Base-by-base conservation (phyloP, 2,888 invertebrate genomes). In the Druceiella hillmani region DNA sequence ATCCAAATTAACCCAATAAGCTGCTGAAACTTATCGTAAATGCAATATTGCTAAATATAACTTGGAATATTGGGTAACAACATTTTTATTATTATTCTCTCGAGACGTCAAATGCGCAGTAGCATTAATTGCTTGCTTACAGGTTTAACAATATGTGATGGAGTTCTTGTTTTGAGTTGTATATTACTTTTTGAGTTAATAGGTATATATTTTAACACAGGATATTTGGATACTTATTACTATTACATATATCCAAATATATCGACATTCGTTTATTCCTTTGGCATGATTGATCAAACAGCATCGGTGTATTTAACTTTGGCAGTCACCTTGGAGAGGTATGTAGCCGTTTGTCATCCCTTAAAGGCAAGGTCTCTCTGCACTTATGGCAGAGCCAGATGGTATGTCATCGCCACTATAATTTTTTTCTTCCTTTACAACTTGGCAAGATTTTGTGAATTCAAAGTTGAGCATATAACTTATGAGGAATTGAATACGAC, bases 121-220 rank as follows among this genome's bases (percentile, higher is more conserved):
- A 93, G 94, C 57, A 91, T 95, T 57, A 95, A 95, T 66, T 90
- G 92, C 63, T 79, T 95, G 56, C 77, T 98, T 43, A 88, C 92
- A 48, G 94, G 93, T 3, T 75, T 98, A 51, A 95, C 97, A 13
- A 79, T 90, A 52, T 93, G 92, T 64, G 98, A 98, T 73, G 91
- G 90, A 7, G 79, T 88, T 47, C 78, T 97, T 50, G 87, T 95
- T 52, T 70, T 91, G 51, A 89, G 90, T 30, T 87, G 91, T 40
- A 77, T 89, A 50, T 72, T 83, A 51, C 79, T 93, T 47, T 94
- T 94, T 64, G 91, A 91, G 17, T 75, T 94, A 50, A 86, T 87
- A 30, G 87, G 87, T 43, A 78, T 94, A 43, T 86, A 83, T 63
- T 84, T 86, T 27, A 88, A 88, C 65, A 87, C 89, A 15, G 83